Percentiles rank a stretch among this genome's conserved stretches.
phyloP scores from a whole-genome alignment of 2,797 vertebrate species.

The Cossypha dichroa region DNA sequence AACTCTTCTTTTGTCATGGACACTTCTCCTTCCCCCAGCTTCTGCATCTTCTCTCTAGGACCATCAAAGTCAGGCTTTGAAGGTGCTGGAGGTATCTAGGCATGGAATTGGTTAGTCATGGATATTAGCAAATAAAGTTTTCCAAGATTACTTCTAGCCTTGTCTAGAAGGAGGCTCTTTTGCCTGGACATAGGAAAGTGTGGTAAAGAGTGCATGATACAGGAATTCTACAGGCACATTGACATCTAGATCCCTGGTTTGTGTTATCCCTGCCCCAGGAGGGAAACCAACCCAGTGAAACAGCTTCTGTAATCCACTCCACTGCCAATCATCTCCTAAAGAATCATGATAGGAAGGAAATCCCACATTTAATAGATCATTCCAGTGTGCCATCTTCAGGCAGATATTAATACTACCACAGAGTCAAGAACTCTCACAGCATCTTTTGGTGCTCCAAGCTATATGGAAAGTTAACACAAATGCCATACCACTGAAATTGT shows the following conservation, averaged over 20 bases:
- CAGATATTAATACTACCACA: neutral
- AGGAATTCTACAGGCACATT: neutral
- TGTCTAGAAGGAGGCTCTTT: neutral
- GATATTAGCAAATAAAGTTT: neutral
- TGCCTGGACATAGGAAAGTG: neutral
- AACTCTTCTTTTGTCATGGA: constrained; percentile 99
- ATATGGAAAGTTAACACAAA: neutral
- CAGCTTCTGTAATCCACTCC: neutral
- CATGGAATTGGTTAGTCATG: neutral
- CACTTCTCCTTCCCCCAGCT: constrained; percentile 93
- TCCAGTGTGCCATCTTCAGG: neutral
- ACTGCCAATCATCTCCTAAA: neutral
- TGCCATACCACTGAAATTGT: neutral
- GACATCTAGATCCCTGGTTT: neutral
- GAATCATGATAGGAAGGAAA: neutral
- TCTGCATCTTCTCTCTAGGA: constrained; percentile 98
- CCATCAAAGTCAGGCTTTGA: constrained; percentile 96
- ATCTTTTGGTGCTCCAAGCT: neutral
- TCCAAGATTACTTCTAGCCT: neutral
- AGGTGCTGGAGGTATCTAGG: constrained; percentile 92
- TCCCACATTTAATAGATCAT: neutral
- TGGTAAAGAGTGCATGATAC: neutral
- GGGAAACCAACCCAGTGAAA: neutral
- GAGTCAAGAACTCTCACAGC: neutral
- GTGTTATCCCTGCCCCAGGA: neutral